phyloP scores from a whole-genome alignment of 1,140 invertebrate species.

The Semibalanus balanoides region DNA sequence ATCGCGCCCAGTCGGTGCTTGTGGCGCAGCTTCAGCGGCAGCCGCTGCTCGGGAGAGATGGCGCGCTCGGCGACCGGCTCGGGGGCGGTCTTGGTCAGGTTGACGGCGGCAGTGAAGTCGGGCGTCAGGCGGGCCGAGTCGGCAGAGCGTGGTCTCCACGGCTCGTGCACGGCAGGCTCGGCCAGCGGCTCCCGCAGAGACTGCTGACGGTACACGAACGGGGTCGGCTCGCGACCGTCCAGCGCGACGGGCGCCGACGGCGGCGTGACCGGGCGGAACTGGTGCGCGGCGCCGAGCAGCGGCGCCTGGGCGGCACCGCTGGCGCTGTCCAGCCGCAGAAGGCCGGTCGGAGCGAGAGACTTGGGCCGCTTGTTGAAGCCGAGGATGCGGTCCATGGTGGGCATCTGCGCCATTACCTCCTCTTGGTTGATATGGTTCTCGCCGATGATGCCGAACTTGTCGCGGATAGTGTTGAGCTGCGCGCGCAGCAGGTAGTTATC shows the following conservation, averaged over 20 bases:
- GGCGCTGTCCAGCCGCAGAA: not conserved
- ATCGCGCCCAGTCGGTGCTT: slow-evolving; percentile 56
- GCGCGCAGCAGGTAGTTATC: slow-evolving; percentile 87
- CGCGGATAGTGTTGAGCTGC: slow-evolving; percentile 79
- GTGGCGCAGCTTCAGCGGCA: slow-evolving; percentile 79
- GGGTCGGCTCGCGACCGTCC: not conserved
- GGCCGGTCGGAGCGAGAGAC: slow-evolving; percentile 13
- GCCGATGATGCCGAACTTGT: slow-evolving; percentile 81
- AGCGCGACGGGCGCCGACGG: not conserved
- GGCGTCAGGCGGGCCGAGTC: not conserved
- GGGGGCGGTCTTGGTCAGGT: not conserved
- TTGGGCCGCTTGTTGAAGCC: slow-evolving; percentile 66
- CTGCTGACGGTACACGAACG: not conserved
- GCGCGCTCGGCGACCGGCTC: too few relatives aligned
- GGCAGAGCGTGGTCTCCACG: not conserved
- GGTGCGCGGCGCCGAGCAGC: not conserved
- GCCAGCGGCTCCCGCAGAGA: not conserved
- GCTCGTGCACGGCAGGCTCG: not conserved
- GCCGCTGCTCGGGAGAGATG: slow-evolving; percentile 11
- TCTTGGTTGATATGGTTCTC: slow-evolving; percentile 70
- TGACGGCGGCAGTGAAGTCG: not conserved
- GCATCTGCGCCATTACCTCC: slow-evolving; percentile 67
- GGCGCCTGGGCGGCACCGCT: not conserved
- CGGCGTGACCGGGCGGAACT: not conserved
- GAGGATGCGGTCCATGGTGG: slow-evolving; percentile 63